phyloP scores from a whole-genome alignment of 2,888 invertebrate species.

The Clusia tigrina region DNA sequence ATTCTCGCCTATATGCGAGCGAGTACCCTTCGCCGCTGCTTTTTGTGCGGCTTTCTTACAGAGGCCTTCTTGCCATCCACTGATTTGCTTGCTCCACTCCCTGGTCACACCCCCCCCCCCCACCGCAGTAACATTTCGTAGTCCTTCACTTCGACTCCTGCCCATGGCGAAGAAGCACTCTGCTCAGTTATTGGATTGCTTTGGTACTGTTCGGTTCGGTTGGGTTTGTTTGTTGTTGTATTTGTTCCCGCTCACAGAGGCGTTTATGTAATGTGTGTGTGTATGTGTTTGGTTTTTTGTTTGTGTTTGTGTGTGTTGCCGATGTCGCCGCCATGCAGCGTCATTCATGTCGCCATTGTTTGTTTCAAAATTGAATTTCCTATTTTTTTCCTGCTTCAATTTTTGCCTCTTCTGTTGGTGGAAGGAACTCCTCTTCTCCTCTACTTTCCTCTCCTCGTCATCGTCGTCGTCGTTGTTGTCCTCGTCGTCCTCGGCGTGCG shows the following conservation, averaged over 20 bases:
- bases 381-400: slow-evolving; percentile 34
- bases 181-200: no score
- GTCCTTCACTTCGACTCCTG: not conserved
- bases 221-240: not conserved
- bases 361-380: slow-evolving; percentile 51
- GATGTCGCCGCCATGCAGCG: slow-evolving; percentile 19
- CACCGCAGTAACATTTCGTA: slow-evolving; percentile 1
- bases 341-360: slow-evolving; percentile 44
- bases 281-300: not conserved
- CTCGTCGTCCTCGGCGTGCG: not conserved
- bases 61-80: no score
- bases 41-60: not conserved
- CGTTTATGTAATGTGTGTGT: not conserved
- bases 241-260: not conserved
- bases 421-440: not conserved
- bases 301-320: not conserved
- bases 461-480: not conserved
- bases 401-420: not conserved
- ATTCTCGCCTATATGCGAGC: not conserved
- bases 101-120: no score
- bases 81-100: no score
- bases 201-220: not conserved
- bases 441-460: slow-evolving; percentile 1
- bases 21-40: not conserved
- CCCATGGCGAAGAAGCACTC: not conserved